Conservation (phyloP, 2,113 vertebrate genomes). For the Centropus bengalensis region DNA sequence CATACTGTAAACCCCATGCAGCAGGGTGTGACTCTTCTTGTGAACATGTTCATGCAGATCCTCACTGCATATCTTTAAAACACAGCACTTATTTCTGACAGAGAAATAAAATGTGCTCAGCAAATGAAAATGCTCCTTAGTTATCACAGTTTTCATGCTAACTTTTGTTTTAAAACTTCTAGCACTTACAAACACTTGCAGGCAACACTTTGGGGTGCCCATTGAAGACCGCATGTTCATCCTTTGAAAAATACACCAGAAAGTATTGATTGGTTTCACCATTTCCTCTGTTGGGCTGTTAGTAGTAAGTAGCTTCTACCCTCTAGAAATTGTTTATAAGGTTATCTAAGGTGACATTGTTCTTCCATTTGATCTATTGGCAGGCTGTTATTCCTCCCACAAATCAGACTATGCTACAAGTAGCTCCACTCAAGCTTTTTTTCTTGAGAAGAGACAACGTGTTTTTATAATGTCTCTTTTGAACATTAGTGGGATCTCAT, state of each 20-base stretch:
- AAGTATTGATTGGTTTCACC: not conserved
- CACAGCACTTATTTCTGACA: slow-evolving; percentile 4
- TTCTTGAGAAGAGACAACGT: not conserved
- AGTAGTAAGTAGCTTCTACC: not conserved
- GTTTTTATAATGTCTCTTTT: not conserved
- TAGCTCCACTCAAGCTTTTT: not conserved
- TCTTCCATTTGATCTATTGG: not conserved
- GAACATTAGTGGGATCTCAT: not conserved
- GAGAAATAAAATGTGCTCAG: slow-evolving; percentile 27
- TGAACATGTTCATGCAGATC: slow-evolving; percentile 61
- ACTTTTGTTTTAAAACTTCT: not conserved
- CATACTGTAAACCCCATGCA: slow-evolving; percentile 11
- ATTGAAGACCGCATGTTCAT: not conserved
- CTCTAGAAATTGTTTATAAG: not conserved
- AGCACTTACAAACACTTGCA: not conserved
- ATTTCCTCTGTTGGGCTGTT: not conserved
- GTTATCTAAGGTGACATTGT: not conserved
- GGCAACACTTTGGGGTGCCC: not conserved
- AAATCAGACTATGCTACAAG: not conserved
- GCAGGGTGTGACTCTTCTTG: slow-evolving; percentile 38
- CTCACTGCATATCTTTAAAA: slow-evolving; percentile 37
- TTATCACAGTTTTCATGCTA: not conserved
- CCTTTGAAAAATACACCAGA: not conserved
- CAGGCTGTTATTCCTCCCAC: not conserved
- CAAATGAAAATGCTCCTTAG: slow-evolving; percentile 23